A percentile compares a stretch with the other conserved stretches of the same genome.
phyloP scores from a whole-genome alignment of 1,140 invertebrate species.

The Apis cerana region DNA sequence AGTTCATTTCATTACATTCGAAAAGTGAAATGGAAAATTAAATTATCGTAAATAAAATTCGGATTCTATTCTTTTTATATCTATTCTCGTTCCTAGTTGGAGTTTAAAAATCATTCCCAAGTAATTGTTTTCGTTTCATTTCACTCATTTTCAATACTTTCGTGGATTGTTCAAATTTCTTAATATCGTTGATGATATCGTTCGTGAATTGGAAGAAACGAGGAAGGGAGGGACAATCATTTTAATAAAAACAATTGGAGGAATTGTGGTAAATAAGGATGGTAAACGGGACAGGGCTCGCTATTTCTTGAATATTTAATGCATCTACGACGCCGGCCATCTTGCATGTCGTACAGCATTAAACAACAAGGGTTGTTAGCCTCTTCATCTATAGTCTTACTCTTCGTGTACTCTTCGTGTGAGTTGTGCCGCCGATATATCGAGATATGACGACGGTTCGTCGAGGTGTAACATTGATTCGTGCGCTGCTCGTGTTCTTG shows the following conservation, averaged over 20 bases:
- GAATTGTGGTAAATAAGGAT: not conserved
- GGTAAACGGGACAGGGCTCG: slow-evolving; percentile 48
- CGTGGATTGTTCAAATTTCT: not conserved
- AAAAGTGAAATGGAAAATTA: no score
- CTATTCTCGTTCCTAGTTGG: no score
- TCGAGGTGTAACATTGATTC: not conserved
- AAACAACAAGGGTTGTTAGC: slow-evolving; percentile 79
- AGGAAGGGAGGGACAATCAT: not conserved
- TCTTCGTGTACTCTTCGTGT: not conserved
- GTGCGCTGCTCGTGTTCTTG: not conserved
- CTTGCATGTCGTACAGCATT: slow-evolving; percentile 71
- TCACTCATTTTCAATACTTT: not conserved
- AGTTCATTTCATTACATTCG: no score
- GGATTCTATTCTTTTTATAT: no score
- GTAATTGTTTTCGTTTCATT: no score
- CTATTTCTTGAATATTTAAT: slow-evolving; percentile 77
- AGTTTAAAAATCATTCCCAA: no score
- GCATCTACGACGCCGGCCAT: slow-evolving; percentile 69
- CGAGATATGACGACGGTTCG: slow-evolving; percentile 10
- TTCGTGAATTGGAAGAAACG: not conserved
- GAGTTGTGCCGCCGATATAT: not conserved
- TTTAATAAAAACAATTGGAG: not conserved
- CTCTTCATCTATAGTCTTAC: slow-evolving; percentile 75
- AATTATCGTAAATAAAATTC: no score
- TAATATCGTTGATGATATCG: not conserved